These are phyloP conservation scores for Pachyuromys duprasi DNA, from an alignment of 2,797 vertebrate species.

Conservation along the genomic window DNA sequence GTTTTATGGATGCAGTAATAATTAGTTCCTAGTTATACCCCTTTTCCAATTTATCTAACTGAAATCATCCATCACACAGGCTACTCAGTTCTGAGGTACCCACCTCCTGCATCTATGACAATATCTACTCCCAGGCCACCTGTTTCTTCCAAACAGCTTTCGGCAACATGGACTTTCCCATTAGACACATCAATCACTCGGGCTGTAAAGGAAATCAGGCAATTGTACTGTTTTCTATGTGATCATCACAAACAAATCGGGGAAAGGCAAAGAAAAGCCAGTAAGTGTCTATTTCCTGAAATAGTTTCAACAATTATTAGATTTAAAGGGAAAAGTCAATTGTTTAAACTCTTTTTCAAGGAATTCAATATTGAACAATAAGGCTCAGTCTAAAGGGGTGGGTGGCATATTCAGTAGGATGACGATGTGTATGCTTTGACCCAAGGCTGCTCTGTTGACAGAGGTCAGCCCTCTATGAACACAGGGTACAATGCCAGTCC, in stretches of 20 bases:
- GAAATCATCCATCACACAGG: not conserved
- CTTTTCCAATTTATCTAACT: slow-evolving; percentile 10
- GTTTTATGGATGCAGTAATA: slow-evolving; percentile 22
- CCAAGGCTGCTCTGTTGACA: not conserved
- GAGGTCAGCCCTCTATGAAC: not conserved
- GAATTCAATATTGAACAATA: not conserved
- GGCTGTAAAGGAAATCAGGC: slow-evolving; percentile 85
- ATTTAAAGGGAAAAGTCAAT: slow-evolving; percentile 7
- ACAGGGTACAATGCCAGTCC: not conserved
- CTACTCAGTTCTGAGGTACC: not conserved
- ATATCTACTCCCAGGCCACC: slow-evolving; percentile 96
- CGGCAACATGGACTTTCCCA: slow-evolving; percentile 89
- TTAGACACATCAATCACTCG: slow-evolving; percentile 92
- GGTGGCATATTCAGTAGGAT: not conserved
- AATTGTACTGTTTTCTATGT: not conserved
- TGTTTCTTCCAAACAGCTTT: slow-evolving; percentile 95
- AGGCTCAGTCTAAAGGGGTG: slow-evolving; percentile 11
- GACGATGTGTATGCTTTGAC: not conserved
- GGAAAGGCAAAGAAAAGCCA: not conserved
- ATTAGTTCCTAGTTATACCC: not conserved
- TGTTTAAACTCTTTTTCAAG: slow-evolving; percentile 13
- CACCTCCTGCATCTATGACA: slow-evolving; percentile 96
- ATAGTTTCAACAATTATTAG: slow-evolving; percentile 31
- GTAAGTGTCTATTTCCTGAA: slow-evolving; percentile 8
- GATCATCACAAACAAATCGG: not conserved